Conservation (phyloP, 1,140 invertebrate genomes). For the Stenopsyche tienmushanensis region DNA sequence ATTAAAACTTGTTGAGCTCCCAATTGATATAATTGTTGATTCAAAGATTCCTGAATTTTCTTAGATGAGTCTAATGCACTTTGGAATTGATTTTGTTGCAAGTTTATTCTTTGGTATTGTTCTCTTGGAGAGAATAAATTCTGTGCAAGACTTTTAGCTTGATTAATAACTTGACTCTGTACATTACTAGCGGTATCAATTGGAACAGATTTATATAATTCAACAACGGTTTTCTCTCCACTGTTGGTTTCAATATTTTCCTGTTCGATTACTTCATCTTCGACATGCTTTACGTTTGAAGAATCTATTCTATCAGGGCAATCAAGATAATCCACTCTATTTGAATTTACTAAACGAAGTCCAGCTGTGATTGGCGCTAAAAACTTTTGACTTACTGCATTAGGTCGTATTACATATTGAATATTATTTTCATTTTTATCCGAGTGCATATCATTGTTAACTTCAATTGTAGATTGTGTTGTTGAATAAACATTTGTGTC, state of each 20-base stretch:
- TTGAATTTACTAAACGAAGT: conserved; percentile 44
- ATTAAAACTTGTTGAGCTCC: conserved; percentile 40
- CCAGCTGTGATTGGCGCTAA: conserved; percentile 50
- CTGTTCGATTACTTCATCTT: conserved; percentile 38
- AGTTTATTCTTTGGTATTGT: conserved; percentile 14
- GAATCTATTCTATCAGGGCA: conserved; percentile 14
- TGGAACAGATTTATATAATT: conserved; percentile 28
- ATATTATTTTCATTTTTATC: conserved; percentile 17
- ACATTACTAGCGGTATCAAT: not conserved
- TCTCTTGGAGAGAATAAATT: not conserved
- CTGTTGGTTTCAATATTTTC: conserved; percentile 34
- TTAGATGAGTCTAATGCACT: conserved; percentile 44
- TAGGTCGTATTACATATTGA: not conserved
- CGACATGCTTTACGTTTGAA: conserved; percentile 31
- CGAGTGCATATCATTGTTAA: not conserved
- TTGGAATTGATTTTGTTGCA: conserved; percentile 45
- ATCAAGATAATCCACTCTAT: conserved; percentile 36
- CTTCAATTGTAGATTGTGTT: conserved; percentile 40
- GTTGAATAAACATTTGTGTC: conserved; percentile 31
- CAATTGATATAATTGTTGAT: conserved; percentile 45
- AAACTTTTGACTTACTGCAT: conserved; percentile 46
- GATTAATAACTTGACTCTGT: conserved; percentile 1
- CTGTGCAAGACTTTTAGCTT: conserved; percentile 6
- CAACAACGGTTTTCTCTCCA: conserved; percentile 23
- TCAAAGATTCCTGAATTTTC: conserved; percentile 46